Evolutionary conservation across 2,113 vertebrate species (phyloP), one percentile per base, ranked within the genome.

Genomic region (Oncorhynchus mykiss): DNA sequence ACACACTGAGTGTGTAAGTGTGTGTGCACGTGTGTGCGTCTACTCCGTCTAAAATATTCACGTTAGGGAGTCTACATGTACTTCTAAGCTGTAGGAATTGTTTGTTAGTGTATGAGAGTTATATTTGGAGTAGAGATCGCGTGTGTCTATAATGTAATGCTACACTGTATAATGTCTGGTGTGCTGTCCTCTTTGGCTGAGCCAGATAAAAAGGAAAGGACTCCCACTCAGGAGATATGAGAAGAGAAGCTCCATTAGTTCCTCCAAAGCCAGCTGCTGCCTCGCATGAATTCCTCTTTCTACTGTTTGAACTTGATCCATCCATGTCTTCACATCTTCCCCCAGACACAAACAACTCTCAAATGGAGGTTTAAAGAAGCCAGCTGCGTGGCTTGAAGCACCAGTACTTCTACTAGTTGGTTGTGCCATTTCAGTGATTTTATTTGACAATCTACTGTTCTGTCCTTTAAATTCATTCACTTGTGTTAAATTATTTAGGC

Each of bases 211-310:
- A 88, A 80, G 80, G 72, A 79, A 70, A 78, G 71, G 49, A 78
- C 88, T 89, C 88, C 88, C 85, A 88, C 88, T 73, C 82, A 83
- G 78, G 80, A 84, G 83, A 90, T 84, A 85, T 78, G 80, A 84
- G 78, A 73, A 84, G 20, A 74, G 79, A 80, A 87, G 84, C 82
- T 86, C 79, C 88, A 87, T 89, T 86, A 88, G 85, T 48, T 87
- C 82, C 80, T 89, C 82, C 24, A 84, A 79, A 90, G 87, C 81
- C 85, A 88, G 85, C 87, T 87, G 86, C 51, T 54, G 51, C 5
- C 16, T 54, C 16, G 51, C 12, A 54, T 54, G 16, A 4, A 54
- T 54, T 54, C 51, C 51, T 18, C 51, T 54, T 54, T 54, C 51
- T 54, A 54, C 51, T 54, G 51, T 14, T 18, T 54, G 51, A 90